A percentile compares a stretch with the other conserved stretches of the same genome.
Evolutionary conservation across 2,797 vertebrate genomes (phyloP).

Genomic region (Spizella passerina): DNA sequence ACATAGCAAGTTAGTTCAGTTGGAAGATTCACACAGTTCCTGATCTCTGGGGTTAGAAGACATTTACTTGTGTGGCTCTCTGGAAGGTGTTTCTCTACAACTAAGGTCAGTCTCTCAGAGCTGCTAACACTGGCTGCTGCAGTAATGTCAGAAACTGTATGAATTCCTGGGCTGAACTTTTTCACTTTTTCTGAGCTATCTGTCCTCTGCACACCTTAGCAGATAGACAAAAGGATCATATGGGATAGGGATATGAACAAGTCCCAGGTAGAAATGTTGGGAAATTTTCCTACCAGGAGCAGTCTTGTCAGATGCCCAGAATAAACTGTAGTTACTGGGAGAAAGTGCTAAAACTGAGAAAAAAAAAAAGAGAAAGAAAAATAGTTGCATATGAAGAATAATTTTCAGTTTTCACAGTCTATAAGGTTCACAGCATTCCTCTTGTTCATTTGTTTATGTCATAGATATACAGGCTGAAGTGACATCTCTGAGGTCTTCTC

Average conservation of each 20-base stretch:
- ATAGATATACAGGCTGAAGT: not conserved
- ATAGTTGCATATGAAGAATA: not conserved
- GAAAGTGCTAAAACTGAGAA: not conserved
- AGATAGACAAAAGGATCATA: not conserved
- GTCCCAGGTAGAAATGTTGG: not conserved
- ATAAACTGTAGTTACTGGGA: not conserved
- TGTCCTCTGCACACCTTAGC: not conserved
- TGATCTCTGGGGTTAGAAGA: not conserved
- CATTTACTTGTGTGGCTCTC: not conserved
- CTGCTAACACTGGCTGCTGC: not conserved
- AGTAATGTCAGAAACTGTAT: not conserved
- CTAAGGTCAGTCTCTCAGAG: not conserved
- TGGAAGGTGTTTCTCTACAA: not conserved
- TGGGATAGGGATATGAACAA: not conserved
- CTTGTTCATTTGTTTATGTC: not conserved
- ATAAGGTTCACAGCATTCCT: not conserved
- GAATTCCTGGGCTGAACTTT: not conserved
- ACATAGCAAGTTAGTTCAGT: not conserved
- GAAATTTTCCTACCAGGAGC: not conserved
- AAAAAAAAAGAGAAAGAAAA: rapidly evolving
- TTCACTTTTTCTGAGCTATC: not conserved
- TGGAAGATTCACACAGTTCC: not conserved
- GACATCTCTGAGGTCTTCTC: not conserved
- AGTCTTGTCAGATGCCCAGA: not conserved
- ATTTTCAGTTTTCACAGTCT: not conserved